Evolutionary conservation across 2,888 invertebrate species (phyloP), one percentile per base, ranked within the genome.

Genomic region (Idaea biselata): DNA sequence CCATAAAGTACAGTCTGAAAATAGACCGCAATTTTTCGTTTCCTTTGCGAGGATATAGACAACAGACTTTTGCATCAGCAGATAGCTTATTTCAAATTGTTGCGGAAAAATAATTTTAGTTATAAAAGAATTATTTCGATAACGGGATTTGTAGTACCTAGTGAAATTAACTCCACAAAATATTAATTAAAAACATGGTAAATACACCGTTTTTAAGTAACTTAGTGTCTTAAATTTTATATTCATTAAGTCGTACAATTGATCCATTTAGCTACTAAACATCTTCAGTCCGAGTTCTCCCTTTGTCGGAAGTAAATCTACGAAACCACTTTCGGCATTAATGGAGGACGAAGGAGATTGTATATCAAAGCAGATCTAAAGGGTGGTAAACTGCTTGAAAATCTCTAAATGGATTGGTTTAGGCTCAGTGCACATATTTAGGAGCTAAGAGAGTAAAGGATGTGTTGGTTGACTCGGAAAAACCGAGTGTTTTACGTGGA

Each of bases 291-390:
- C 11, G 44, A 8, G 44, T 44, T 44, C 2, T 2, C 18, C 58
- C 66, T 70, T 68, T 70, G 73, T 73, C 68, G 67, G 72, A 66
- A 68, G 65, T 63, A 60, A 66, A 67, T 63, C 70, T 65, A 73
- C 69, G 68, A 69, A 69, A 72, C 69, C 70, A 72, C 73, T 73
- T 71, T 68, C 58, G 67, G 65, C 69, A 64, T 71, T 72, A 75
- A 73, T 71, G 73, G 70, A 59, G 66, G 63, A 59, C 67, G 60
- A 68, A 60, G 60, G 44, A 67, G 74, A 76, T 81, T 74, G 73
- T 73, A 75, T 82, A 78, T 82, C 81, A 82, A 82, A 82, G 80
- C 59, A 60, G 61, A 68, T 67, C 64, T 62, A 66, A 74, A 75
- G 72, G 74, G 69, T 16, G 66, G 71, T 61, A 68, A 67, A 59